Evolutionary conservation across 2,113 vertebrate species (phyloP), one percentile per base, ranked within the genome.

Genomic region (Thamnophis sirtalis): DNA sequence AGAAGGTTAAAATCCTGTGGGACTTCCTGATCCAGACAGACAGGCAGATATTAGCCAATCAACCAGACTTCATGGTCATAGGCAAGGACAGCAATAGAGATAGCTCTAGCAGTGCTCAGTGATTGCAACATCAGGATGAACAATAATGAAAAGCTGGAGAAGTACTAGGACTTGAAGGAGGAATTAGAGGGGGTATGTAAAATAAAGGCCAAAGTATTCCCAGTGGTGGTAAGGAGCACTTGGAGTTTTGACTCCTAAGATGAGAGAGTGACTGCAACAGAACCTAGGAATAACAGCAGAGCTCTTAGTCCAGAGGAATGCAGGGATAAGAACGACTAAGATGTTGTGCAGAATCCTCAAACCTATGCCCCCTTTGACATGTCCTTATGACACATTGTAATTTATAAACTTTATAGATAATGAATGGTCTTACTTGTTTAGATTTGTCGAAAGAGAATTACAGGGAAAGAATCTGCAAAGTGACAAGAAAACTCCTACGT

Each of bases 401-500:
- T 87, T 84, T 92, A 91, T 89, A 15, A 85, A 43, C 49, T n/a
- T 53, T 91, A 9, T 88, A 84, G 86, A 84, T 93, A 88, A 88
- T 53, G 48, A 0, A 0, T 19, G 22, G 92, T 91, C 26, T 92
- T 93, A 26, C 28, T 88, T 91, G 48, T 90, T 93, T 97, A 98
- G 99, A 99, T 97, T 68, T 96, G 80, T 98, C 98, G 93, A 98
- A 97, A 97, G 98, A 98, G 95, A 99, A 99, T 97, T 98, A 99
- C 94, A 97, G 99, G 96, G 98, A 99, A 96, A 96, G 95, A 88
- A 98, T 99, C 97, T 98, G 98, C 93, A 96, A 93, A 63, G 98
- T 99, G 93, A 98, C 98, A 96, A 98, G 98, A 95, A 98, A 98
- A 95, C 95, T 99, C 92, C 97, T 99, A 87, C 98, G 99, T 99